A percentile compares a stretch with the other conserved stretches of the same genome.
phyloP scores from a whole-genome alignment of 2,113 vertebrate genomes.

The Pao palembangensis region DNA sequence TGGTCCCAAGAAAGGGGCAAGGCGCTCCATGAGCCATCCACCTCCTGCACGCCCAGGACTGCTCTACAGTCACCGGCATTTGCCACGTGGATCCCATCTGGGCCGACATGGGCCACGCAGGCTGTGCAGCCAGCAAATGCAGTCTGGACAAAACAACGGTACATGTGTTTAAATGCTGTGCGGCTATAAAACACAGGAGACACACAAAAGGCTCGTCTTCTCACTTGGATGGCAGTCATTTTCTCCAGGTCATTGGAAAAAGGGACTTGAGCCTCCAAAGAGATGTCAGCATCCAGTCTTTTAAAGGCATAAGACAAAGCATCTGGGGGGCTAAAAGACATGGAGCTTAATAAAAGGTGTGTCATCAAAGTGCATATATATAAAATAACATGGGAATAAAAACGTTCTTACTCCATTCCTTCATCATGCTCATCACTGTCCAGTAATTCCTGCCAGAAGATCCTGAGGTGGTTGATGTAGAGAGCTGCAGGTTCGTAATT shows the following conservation, averaged over 20 bases:
- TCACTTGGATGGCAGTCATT: constrained; percentile 85
- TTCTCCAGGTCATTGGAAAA: constrained; percentile 80
- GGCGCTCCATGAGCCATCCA: constrained; percentile 84
- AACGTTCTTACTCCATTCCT: constrained; percentile 69
- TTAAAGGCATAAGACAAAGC: constrained; percentile 85
- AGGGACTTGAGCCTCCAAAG: constrained; percentile 88
- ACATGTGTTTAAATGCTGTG: neutral
- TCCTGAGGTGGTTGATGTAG: constrained; percentile 86
- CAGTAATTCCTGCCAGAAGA: constrained; percentile 93
- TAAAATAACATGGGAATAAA: neutral
- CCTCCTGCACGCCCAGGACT: constrained; percentile 81
- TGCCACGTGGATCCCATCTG: constrained; percentile 83
- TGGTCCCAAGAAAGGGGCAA: constrained; percentile 87
- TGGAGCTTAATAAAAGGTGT: neutral
- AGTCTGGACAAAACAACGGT: constrained; percentile 62
- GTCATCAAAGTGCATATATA: neutral
- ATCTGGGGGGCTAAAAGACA: constrained; percentile 69
- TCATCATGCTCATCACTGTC: constrained; percentile 77
- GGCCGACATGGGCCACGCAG: constrained; percentile 85
- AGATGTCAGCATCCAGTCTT: constrained; percentile 89
- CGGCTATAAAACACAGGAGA: neutral
- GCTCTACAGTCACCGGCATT: constrained; percentile 90
- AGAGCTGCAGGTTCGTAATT: constrained; percentile 81
- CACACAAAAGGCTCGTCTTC: neutral
- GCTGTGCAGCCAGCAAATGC: constrained; percentile 92